These are phyloP conservation scores for Chloroceryle amazona DNA, from an alignment of 2,797 vertebrate genomes.

Conservation along the genomic window DNA sequence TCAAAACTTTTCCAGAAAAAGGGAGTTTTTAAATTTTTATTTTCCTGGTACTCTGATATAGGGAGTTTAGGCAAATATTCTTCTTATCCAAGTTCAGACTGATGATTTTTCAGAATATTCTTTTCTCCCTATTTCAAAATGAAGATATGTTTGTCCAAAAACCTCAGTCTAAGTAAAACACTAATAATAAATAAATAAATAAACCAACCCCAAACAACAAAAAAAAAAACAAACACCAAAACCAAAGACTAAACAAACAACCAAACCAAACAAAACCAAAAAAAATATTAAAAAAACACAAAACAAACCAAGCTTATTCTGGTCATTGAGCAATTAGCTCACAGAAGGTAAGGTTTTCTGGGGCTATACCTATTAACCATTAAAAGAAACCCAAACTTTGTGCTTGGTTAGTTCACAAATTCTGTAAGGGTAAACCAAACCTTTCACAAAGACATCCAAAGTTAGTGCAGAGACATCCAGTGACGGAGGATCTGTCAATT, in stretches of 20 bases:
- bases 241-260: too few relatives aligned
- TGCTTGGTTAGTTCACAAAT: neutral
- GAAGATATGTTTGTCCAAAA: neutral
- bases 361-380: neutral
- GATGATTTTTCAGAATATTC: neutral
- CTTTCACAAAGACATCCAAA: neutral
- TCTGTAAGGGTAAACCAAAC: neutral
- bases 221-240: rapidly evolving
- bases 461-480: neutral
- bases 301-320: neutral
- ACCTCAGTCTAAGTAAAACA: neutral
- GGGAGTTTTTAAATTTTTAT: neutral
- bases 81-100: neutral
- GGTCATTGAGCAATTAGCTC: neutral
- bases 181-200: neutral
- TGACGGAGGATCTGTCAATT: neutral
- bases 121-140: neutral
- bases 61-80: neutral
- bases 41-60: neutral
- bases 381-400: neutral
- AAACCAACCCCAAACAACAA: too few relatives aligned
- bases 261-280: too few relatives aligned
- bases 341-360: neutral
- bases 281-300: too few relatives aligned
- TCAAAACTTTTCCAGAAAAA: neutral